Evolutionary conservation across 2,113 vertebrate genomes (phyloP).

Genomic region (Xenopus borealis): DNA sequence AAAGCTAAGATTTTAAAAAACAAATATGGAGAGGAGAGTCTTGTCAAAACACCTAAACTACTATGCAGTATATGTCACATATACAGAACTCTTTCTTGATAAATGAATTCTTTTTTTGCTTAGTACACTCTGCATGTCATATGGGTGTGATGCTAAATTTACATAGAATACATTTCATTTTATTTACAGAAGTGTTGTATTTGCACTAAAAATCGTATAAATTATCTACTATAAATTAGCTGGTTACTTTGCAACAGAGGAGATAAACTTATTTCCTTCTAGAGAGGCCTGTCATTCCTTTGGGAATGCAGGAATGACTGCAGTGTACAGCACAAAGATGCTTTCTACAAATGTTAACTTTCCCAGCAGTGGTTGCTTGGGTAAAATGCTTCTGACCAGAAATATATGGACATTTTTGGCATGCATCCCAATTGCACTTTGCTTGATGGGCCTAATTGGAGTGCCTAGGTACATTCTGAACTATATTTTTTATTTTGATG

Average conservation of each 20-base stretch:
- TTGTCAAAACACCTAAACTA: no score
- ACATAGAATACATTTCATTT: no score
- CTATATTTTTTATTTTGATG: slow-evolving; percentile 49
- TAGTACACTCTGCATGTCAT: no score
- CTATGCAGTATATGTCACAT: no score
- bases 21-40: no score
- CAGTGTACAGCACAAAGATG: neutral
- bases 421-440: slow-evolving; percentile 61
- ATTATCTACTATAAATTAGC: no score
- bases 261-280: neutral
- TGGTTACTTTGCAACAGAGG: neutral
- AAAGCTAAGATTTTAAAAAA: no score
- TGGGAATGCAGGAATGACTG: neutral
- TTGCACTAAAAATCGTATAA: neutral
- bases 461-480: slow-evolving; percentile 64
- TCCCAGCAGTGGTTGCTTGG: slow-evolving; percentile 16
- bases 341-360: slow-evolving; percentile 37
- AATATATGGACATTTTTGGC: slow-evolving; percentile 65
- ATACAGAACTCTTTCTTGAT: no score
- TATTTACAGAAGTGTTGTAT: no score
- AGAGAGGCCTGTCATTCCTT: neutral
- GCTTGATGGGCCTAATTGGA: slow-evolving; percentile 65
- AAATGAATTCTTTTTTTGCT: no score
- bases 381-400: slow-evolving; percentile 56
- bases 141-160: no score